Evolutionary conservation across 2,113 vertebrate genomes (phyloP).

Genomic region (Chloroceryle aenea): DNA sequence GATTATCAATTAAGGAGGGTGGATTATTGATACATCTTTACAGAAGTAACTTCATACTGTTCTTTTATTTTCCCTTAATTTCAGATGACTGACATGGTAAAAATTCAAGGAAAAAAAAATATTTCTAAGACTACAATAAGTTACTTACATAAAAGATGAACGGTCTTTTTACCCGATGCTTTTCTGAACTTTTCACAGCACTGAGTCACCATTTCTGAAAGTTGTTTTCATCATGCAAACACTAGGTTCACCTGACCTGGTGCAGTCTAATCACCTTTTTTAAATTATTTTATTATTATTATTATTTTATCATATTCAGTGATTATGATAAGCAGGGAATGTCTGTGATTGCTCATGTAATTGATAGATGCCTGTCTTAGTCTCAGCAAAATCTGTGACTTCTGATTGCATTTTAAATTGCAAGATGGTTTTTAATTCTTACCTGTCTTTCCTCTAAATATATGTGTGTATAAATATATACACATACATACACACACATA

Average conservation of each 20-base stretch:
- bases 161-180: not conserved
- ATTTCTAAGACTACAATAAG: not conserved
- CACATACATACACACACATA: fast-evolving
- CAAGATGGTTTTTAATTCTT: not conserved
- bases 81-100: not conserved
- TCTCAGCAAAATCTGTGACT: not conserved
- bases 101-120: not conserved
- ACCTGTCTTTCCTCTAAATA: not conserved
- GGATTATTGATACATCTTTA: not conserved
- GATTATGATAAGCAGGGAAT: not conserved
- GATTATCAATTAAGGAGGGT: not conserved
- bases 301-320: no score
- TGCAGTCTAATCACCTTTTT: not conserved
- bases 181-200: not conserved
- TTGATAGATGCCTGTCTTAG: not conserved
- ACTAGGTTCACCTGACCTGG: not conserved
- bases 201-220: not conserved
- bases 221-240: not conserved
- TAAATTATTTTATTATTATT: not conserved
- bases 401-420: not conserved
- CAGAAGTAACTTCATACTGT: not conserved
- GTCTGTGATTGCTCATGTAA: not conserved
- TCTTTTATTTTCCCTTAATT: not conserved
- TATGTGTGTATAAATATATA: fast-evolving
- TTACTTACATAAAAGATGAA: not conserved